These are phyloP conservation scores for Cinara cedri DNA, from an alignment of 2,888 invertebrate genomes.

Conservation along the genomic window DNA sequence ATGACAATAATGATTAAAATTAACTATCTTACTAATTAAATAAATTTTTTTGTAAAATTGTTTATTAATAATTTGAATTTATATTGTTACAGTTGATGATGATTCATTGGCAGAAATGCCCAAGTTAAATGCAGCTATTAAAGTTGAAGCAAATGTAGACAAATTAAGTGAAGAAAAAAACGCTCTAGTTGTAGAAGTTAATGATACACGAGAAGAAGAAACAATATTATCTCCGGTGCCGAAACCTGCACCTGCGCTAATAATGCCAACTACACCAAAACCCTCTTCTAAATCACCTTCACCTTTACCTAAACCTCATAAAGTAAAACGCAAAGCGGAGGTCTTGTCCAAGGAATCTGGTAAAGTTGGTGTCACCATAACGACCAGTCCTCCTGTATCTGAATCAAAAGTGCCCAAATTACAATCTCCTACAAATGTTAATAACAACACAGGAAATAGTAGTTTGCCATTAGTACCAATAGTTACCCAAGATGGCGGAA, in stretches of 20 bases:
- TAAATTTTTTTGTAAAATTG: background rate
- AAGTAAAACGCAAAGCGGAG: conserved; percentile 80
- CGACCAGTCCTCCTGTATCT: conserved; percentile 70
- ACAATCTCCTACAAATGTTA: conserved; percentile 37
- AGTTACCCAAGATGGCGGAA: conserved; percentile 25
- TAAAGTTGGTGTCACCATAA: conserved; percentile 89
- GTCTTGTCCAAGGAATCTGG: conserved; percentile 85
- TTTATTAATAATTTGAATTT: background rate
- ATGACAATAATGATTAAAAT: too few relatives aligned
- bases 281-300: conserved; percentile 51
- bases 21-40: background rate
- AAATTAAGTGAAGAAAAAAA: conserved; percentile 39
- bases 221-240: conserved; percentile 35
- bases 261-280: conserved; percentile 22
- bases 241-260: conserved; percentile 60
- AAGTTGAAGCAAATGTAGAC: conserved; percentile 33
- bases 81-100: conserved; percentile 37
- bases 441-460: background rate
- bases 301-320: conserved; percentile 62
- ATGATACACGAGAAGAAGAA: conserved; percentile 54
- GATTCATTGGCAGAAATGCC: conserved; percentile 53
- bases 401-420: conserved; percentile 58
- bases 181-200: conserved; percentile 33
- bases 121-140: conserved; percentile 48
- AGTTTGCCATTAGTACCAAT: background rate